Evolutionary conservation across 2,797 vertebrate species (phyloP), one percentile per base, ranked within the genome.

Genomic region (Xerus rutilus): DNA sequence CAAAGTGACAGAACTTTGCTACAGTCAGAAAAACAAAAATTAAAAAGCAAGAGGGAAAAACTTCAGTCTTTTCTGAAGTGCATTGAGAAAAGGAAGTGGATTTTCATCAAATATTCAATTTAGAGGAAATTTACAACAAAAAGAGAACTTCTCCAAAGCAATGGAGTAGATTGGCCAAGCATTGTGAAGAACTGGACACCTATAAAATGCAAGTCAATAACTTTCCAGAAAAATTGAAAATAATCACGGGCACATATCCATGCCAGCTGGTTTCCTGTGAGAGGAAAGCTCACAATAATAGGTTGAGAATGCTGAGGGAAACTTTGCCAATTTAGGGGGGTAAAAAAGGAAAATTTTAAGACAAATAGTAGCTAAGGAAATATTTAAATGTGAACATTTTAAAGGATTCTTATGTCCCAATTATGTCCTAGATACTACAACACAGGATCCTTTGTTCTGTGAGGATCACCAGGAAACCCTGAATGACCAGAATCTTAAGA

Each of bases 161-260:
- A 65, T 13, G 57, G 10, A 86, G 35, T 52, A 73, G 21, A 62
- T 77, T 17, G 90, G 23, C 5, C 20, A 93, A 77, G 13, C 7
- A 57, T 57, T 57, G 9, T 76, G 21, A 88, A 45, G n/a, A 65
- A 39, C 7, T 89, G 17, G 30, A 47, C 3, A 82, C 15, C 30
- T 59, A n/a, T 23, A 32, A 82, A 79, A 86, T 14, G 8, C 25
- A 92, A 72, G 25, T 86, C 39, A 86, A 43, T 59, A 30, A 39
- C 73, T 96, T 64, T 39, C 13, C 43, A 83, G n/a, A 81, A 91
- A 89, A 88, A 39, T 45, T 79, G 23, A 81, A 94, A 94, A 74
- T n/a, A 62, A 82, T 78, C 64, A 45, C 32, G 52, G 52, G 20
- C 30, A 23, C 54, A 73, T n/a, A 47, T 47, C 35, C 45, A 54